These are phyloP conservation scores for Mobula birostris DNA, from an alignment of 2,113 vertebrate species.

Conservation along the genomic window DNA sequence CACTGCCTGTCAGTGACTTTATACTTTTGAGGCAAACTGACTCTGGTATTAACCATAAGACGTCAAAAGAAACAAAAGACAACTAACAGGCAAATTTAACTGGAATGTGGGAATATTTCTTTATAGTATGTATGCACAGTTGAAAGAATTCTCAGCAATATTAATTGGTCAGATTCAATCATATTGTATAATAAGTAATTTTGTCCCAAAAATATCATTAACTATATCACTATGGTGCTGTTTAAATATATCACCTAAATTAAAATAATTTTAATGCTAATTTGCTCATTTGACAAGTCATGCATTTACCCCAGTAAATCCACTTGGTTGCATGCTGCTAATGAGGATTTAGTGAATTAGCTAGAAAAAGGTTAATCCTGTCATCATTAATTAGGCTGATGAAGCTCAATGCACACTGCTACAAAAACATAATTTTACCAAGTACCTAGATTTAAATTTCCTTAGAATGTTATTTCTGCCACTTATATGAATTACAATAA, in stretches of 20 bases:
- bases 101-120: background rate
- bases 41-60: background rate
- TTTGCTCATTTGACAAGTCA: slow-evolving; percentile 29
- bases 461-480: background rate
- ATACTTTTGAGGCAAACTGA: background rate
- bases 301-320: slow-evolving; percentile 23
- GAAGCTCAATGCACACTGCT: slow-evolving; percentile 8
- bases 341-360: slow-evolving; percentile 34
- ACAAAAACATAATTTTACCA: background rate
- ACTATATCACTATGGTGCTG: background rate
- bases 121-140: background rate
- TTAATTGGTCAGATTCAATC: background rate
- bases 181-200: background rate
- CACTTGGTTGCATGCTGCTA: slow-evolving; percentile 32
- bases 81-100: background rate
- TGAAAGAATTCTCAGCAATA: background rate
- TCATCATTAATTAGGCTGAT: slow-evolving; percentile 31
- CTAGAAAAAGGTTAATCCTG: slow-evolving; percentile 35
- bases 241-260: background rate
- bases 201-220: background rate
- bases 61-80: background rate
- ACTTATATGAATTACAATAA: background rate
- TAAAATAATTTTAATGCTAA: slow-evolving; percentile 25
- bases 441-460: background rate
- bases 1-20: background rate